Base-by-base conservation (phyloP, 2,888 invertebrate genomes). In the Drosophila recens region DNA sequence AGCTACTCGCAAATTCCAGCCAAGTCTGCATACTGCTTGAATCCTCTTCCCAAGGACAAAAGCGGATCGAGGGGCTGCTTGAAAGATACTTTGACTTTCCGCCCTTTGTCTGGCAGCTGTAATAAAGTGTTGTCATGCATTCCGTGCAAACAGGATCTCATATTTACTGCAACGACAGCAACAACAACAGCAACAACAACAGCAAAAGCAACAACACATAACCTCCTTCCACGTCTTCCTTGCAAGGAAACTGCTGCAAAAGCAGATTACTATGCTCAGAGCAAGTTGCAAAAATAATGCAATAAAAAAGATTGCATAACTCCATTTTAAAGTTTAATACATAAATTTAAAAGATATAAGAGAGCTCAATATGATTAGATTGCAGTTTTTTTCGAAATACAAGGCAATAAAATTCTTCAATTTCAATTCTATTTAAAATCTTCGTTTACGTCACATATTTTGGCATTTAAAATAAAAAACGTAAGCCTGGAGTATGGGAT, bases 71-170 rank as follows among this genome's bases (percentile, higher is more conserved):
- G 62, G 15, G 23, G 20, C 52, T 40, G 62, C 43, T 15, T 66
- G 75, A 65, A 75, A 63, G 72, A 54, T 30, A 51, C 80, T 69
- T 61, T 75, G 68, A 73, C 73, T 66, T 62, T 49, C 66, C 80
- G 72, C 68, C 63, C 67, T 67, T 54, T 67, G 75, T 74, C 76
- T 76, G 74, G 65, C 80, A 64, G 74, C 75, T 70, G 75, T 87
- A 82, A 87, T 82, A 87, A 82, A 87, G 75, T 82, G 82, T 80
- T 80, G 84, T 82, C 83, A 82, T 71, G 82, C 87, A 83, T 86
- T 80, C 72, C 78, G 61, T 69, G 57, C 77, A 59, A 70, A 68
- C 63, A 61, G 67, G 70, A 79, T 80, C 70, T 81, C 80, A 81
- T 86, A 76, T 80, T 76, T 68, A 66, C 58, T 58, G 57, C 64